Percentiles rank a stretch among this genome's conserved stretches.
Evolutionary conservation across 1,140 invertebrate genomes (phyloP).

Genomic region (Drosophila bocqueti): DNA sequence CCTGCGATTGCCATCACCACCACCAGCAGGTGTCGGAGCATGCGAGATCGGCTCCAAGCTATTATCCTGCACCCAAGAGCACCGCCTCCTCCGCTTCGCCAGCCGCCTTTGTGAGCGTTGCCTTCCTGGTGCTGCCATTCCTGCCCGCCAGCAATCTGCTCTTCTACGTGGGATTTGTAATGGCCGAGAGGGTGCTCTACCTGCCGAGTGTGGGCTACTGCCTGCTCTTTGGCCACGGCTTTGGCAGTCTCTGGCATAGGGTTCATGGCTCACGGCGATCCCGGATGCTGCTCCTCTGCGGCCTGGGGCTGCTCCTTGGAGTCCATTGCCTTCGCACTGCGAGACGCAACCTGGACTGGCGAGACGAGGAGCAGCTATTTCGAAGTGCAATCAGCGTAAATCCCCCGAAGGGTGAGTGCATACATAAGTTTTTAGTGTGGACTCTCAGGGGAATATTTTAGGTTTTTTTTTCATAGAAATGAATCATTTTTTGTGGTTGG

Average conservation of each 20-base stretch:
- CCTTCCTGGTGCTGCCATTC: conserved; percentile 95
- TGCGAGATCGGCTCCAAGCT: neutral
- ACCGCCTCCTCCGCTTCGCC: conserved; percentile 7
- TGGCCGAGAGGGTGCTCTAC: conserved; percentile 97
- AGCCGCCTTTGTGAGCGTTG: conserved; percentile 91
- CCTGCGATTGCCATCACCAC: conserved; percentile 46
- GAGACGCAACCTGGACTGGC: conserved; percentile 95
- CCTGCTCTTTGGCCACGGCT: conserved; percentile 95
- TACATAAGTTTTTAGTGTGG: neutral
- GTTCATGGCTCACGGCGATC: conserved; percentile 25
- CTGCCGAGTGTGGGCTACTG: conserved; percentile 99
- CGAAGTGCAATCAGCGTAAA: conserved; percentile 95
- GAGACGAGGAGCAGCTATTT: conserved; percentile 96
- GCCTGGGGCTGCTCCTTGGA: conserved; percentile 68
- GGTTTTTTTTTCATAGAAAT: neutral
- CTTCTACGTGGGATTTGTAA: conserved; percentile 98
- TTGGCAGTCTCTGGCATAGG: conserved; percentile 86
- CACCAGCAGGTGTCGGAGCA: conserved; percentile 37
- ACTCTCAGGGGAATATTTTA: neutral
- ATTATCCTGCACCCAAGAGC: conserved; percentile 1
- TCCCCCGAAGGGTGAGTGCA: conserved; percentile 95
- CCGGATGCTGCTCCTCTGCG: conserved; percentile 81
- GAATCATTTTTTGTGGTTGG: neutral
- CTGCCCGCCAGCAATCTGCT: conserved; percentile 97
- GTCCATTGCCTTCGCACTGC: conserved; percentile 89